Evolutionary conservation across 2,888 invertebrate genomes (phyloP).

Genomic region (Acronicta aceris): DNA sequence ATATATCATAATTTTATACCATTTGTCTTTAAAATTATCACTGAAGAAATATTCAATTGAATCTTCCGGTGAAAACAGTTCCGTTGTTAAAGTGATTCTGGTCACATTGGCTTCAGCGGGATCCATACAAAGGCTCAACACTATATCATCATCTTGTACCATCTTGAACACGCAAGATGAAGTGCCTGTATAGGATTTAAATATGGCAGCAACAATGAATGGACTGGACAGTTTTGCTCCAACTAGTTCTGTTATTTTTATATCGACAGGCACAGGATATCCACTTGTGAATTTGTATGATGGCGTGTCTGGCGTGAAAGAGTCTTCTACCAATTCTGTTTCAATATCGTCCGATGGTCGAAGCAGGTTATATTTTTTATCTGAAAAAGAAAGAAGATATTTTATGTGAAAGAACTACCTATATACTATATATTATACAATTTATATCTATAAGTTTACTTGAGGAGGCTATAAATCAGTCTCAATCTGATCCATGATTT

Average conservation of each 20-base stretch:
- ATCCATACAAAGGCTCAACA: conserved; percentile 64
- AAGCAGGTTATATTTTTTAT: conserved; percentile 5
- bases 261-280: conserved; percentile 6
- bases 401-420: too few species aligned
- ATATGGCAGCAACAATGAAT: conserved; percentile 67
- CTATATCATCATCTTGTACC: conserved; percentile 45
- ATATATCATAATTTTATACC: conserved; percentile 57
- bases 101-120: conserved; percentile 22
- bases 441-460: too few species aligned
- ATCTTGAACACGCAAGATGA: conserved; percentile 72
- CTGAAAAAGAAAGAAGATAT: conserved; percentile 20
- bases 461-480: too few species aligned
- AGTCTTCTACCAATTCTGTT: accelerated
- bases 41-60: conserved; percentile 16
- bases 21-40: conserved; percentile 31
- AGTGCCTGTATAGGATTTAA: conserved; percentile 59
- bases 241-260: not conserved
- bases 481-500: too few species aligned
- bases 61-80: conserved; percentile 8
- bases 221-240: conserved; percentile 58
- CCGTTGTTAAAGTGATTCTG: conserved; percentile 48
- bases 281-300: conserved; percentile 16
- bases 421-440: too few species aligned
- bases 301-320: not conserved
- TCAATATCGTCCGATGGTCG: not conserved